Percentiles rank a stretch among this genome's conserved stretches.
These are phyloP conservation scores for Teleogryllus oceanicus DNA, from an alignment of 2,888 invertebrate species.

Conservation along the genomic window DNA sequence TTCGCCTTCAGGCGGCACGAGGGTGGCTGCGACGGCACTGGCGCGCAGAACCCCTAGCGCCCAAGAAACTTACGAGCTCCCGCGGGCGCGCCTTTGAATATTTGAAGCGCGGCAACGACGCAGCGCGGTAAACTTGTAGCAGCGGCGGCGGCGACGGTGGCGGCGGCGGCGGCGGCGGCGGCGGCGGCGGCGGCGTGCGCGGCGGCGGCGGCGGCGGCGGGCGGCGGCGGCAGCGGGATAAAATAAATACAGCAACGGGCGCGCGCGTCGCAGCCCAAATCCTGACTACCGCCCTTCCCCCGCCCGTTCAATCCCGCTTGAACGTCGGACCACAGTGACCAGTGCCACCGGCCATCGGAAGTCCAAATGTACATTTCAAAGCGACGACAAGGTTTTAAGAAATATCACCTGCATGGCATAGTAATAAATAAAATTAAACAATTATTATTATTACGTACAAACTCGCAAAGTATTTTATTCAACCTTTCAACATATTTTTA, in stretches of 20 bases:
- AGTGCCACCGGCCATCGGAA: no score
- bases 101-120: not conserved
- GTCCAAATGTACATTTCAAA: no score
- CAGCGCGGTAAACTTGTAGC: not conserved
- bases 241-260: not conserved
- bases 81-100: not conserved
- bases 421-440: no score
- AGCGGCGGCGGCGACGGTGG: not conserved
- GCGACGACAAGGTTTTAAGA: no score
- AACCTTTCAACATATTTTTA: no score
- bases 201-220: not conserved
- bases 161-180: not conserved
- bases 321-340: no score
- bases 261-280: not conserved
- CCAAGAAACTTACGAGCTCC: not conserved
- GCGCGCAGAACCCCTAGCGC: not conserved
- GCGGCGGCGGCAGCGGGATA: not conserved
- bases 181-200: not conserved
- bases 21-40: no score
- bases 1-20: not conserved
- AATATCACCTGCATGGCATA: no score
- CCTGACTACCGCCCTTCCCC: not conserved
- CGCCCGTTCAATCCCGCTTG: no score
- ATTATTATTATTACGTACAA: no score
- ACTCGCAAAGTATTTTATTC: no score